Evolutionary conservation across 1,140 invertebrate species (phyloP).

Genomic region (Drosophila dunni): DNA sequence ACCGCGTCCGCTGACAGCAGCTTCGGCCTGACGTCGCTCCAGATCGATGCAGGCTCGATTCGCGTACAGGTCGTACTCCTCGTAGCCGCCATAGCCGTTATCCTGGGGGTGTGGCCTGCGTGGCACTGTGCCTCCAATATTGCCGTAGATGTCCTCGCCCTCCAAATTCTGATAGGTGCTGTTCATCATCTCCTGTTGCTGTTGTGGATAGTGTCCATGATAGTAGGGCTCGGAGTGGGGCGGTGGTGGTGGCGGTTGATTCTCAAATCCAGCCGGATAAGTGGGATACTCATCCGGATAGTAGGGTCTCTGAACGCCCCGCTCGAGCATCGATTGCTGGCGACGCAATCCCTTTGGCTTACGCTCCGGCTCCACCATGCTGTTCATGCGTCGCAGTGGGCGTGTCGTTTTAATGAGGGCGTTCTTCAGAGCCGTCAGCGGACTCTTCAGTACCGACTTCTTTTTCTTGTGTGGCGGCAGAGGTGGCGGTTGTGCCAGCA

Average conservation of each 20-base stretch:
- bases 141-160: slow-evolving; percentile 80
- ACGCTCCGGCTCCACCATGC: slow-evolving; percentile 80
- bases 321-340: slow-evolving; percentile 83
- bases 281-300: slow-evolving; percentile 82
- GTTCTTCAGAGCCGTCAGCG: slow-evolving; percentile 78
- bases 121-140: slow-evolving; percentile 63
- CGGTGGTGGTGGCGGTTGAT: slow-evolving; percentile 49
- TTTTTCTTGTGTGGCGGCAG: slow-evolving; percentile 78
- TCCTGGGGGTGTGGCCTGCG: slow-evolving; percentile 51
- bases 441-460: slow-evolving; percentile 81
- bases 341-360: slow-evolving; percentile 74
- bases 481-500: slow-evolving; percentile 57
- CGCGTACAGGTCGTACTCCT: slow-evolving; percentile 82
- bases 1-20: slow-evolving; percentile 29
- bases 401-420: slow-evolving; percentile 78
- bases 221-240: slow-evolving; percentile 62
- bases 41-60: slow-evolving; percentile 84
- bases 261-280: slow-evolving; percentile 71
- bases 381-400: slow-evolving; percentile 78
- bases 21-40: slow-evolving; percentile 76
- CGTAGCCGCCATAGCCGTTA: slow-evolving; percentile 60
- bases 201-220: slow-evolving; percentile 49
- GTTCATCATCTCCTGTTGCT: slow-evolving; percentile 72
- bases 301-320: slow-evolving; percentile 73
- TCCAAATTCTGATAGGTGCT: slow-evolving; percentile 84